Evolutionary conservation across 2,888 invertebrate genomes (phyloP), one percentile per base, ranked within the genome.

Genomic region (Bedellia somnulentella): DNA sequence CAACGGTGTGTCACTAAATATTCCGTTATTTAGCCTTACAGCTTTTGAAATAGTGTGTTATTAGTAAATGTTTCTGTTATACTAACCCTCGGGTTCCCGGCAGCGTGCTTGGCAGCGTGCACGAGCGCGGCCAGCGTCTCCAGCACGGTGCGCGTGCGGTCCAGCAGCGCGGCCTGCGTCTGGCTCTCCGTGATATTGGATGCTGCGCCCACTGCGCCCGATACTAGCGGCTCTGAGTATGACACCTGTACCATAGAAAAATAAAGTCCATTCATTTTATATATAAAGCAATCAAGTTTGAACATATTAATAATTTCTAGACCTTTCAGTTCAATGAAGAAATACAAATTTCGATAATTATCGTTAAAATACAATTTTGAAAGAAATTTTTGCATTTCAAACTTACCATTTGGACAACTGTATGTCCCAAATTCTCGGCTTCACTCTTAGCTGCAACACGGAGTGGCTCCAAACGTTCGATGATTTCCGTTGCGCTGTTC

Each of bases 351-450:
- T n/a, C n/a, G n/a, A n/a, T n/a, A n/a, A n/a, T n/a, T n/a, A n/a
- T n/a, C n/a, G n/a, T n/a, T n/a, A n/a, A n/a, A n/a, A n/a, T n/a
- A n/a, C n/a, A n/a, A n/a, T n/a, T n/a, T n/a, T n/a, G n/a, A n/a
- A n/a, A n/a, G n/a, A n/a, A n/a, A n/a, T n/a, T n/a, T n/a, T n/a
- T n/a, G n/a, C n/a, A n/a, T n/a, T n/a, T n/a, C n/a, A n/a, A n/a
- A 18, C 77, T 62, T 1, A 85, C 83, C 48, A 88, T 78, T 45
- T 88, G 86, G 32, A 82, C 81, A 12, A 93, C 92, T 3, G 87
- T 79, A 48, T 96, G 95, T 0, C 96, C 96, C 33, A 99, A 79
- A 48, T 90, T 88, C 66, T 98, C 97, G 0, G 97, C 93, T 66
- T 96, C 93, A 33, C 82, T 82, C 51, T 88, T 90, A 16, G 93